Evolutionary conservation across 2,113 vertebrate genomes (phyloP).

Genomic region (Paratilapia polleni): DNA sequence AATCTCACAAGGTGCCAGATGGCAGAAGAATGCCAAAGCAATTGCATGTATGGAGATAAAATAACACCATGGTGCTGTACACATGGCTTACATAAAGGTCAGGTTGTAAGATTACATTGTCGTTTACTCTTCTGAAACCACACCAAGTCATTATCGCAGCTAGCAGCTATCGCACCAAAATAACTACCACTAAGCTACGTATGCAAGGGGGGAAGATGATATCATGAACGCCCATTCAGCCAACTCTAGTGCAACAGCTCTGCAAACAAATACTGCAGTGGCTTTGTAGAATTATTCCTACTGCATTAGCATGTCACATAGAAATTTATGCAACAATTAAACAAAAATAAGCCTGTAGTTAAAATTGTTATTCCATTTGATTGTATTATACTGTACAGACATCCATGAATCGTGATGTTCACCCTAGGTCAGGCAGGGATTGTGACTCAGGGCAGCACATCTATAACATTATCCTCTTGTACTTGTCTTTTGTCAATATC

Average conservation of each 20-base stretch:
- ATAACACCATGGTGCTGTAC: background rate
- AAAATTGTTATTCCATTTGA: background rate
- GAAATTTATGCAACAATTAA: background rate
- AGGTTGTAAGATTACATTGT: constrained; percentile 31
- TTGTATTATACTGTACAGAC: background rate
- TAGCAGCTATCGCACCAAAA: background rate
- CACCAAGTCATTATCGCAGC: constrained; percentile 21
- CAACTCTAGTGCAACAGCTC: background rate
- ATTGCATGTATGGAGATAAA: constrained; percentile 4
- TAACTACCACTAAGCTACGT: background rate
- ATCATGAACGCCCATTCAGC: background rate
- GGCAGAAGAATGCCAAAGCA: constrained; percentile 18
- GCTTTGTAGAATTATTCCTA: background rate
- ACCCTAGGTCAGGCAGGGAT: constrained; percentile 11
- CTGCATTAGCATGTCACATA: background rate
- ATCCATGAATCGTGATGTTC: background rate
- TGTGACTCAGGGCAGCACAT: constrained; percentile 15
- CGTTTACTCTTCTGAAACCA: constrained; percentile 33
- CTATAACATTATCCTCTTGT: constrained; percentile 8
- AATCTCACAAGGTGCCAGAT: constrained; percentile 11
- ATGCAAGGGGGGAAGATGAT: background rate
- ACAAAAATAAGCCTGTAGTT: background rate
- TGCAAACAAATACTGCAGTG: background rate
- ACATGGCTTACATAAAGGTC: constrained; percentile 47
- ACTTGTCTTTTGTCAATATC: constrained; percentile 28